Evolutionary conservation across 2,888 invertebrate genomes (phyloP).

Genomic region (Helobdella robusta): DNA sequence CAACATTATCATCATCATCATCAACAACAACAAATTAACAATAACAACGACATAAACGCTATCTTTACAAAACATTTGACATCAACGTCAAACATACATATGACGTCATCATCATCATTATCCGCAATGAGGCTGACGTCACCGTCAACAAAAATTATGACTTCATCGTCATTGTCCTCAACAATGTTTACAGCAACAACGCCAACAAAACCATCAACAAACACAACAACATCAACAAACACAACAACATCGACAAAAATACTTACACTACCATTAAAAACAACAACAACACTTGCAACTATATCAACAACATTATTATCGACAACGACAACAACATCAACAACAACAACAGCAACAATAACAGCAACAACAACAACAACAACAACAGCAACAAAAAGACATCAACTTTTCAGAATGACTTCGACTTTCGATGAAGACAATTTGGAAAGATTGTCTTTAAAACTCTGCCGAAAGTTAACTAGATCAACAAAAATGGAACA

Average conservation of each 20-base stretch:
- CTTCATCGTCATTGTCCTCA: neutral
- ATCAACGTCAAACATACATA: no score
- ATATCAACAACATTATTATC: neutral
- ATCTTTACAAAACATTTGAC: no score
- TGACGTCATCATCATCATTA: slow-evolving; percentile 8
- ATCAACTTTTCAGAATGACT: neutral
- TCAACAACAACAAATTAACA: neutral
- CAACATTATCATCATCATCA: slow-evolving; percentile 11
- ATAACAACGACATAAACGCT: no score
- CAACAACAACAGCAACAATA: neutral
- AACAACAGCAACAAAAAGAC: neutral
- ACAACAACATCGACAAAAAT: neutral
- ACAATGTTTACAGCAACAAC: neutral
- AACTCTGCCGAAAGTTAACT: slow-evolving; percentile 18
- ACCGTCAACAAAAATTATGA: neutral
- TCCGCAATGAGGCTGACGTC: neutral
- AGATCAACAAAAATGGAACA: slow-evolving; percentile 58
- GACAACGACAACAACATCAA: neutral
- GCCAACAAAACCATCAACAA: neutral
- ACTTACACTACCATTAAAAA: neutral
- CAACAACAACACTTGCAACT: neutral
- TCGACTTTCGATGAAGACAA: neutral
- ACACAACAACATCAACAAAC: neutral
- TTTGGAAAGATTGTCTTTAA: slow-evolving; percentile 21
- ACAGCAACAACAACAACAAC: neutral